Conservation (phyloP, 1,140 invertebrate genomes). For the Orchestia grillus region DNA sequence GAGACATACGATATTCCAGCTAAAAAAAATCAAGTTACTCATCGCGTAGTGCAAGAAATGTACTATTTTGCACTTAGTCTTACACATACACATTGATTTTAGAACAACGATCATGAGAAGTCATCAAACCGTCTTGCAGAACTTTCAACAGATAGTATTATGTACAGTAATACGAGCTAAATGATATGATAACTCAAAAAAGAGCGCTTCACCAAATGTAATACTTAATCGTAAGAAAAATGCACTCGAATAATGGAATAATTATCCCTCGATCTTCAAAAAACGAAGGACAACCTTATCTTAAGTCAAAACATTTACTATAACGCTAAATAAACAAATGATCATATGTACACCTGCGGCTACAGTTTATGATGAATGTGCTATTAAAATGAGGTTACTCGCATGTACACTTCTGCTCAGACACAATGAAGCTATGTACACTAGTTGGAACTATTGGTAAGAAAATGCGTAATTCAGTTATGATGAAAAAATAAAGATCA, state of each 20-base stretch:
- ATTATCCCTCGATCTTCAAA: not conserved
- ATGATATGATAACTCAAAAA: slow-evolving; percentile 2
- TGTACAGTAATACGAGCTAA: not conserved
- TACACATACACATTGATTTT: not conserved
- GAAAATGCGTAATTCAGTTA: not conserved
- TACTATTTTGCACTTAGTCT: not conserved
- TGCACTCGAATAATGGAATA: not conserved
- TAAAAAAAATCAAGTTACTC: too few species aligned
- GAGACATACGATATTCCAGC: too few species aligned
- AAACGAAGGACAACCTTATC: not conserved
- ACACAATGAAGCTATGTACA: not conserved
- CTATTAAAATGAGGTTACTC: not conserved
- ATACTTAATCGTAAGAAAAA: not conserved
- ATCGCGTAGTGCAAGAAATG: not conserved
- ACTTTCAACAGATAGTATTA: not conserved
- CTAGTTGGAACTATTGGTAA: not conserved
- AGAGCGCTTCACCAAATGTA: not conserved
- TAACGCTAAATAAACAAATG: not conserved
- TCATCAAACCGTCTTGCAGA: not conserved
- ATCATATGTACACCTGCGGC: not conserved
- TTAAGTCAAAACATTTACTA: not conserved
- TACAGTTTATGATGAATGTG: not conserved
- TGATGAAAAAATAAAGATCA: not conserved
- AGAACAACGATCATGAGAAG: not conserved
- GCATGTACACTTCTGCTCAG: not conserved